Evolutionary conservation across 1,140 invertebrate genomes (phyloP), one percentile per base, ranked within the genome.

Genomic region (Drosophila leontia): DNA sequence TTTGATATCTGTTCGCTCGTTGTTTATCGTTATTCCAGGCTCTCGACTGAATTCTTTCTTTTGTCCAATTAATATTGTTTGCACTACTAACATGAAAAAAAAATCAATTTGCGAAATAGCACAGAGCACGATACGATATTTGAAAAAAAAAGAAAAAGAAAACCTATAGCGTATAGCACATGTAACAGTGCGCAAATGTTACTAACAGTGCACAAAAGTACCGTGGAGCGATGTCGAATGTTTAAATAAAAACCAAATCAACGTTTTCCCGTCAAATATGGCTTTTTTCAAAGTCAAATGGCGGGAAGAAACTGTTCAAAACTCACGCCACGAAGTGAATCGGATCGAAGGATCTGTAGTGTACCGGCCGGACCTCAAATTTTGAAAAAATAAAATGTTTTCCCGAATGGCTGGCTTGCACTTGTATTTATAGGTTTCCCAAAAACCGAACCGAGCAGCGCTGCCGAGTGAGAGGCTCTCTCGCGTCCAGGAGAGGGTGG

Each of bases 31-130:
- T 56, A 62, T 76, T 71, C 13, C 50, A n/a, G 60, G 8, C 32
- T 35, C 11, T 51, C 5, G 26, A 9, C 50, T 26, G 19, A 56
- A 56, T 39, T 39, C 35, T 23, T 37, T 37, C 4, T 15, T 9
- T 39, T 70, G 58, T 29, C 44, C 56, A 35, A 50, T 60, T 44
- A 64, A 69, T 86, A 79, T 53, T 50, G 45, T 57, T 69, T 35
- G 42, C 48, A 84, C 76, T 82, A 63, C 56, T 65, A 83, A 80
- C 26, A 29, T 29, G 6, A 48, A 47, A 71, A 72, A 80, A 90
- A 86, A 86, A 82, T 84, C 74, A 81, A 84, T 84, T 80, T 62
- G 69, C 67, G 79, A 80, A 82, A 53, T 69, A 71, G 74, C 84
- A 84, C 76, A 63, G 69, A 75, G 65, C 80, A 87, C 82, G 83